phyloP scores from a whole-genome alignment of 2,113 vertebrate genomes.

The Neofelis nebulosa region DNA sequence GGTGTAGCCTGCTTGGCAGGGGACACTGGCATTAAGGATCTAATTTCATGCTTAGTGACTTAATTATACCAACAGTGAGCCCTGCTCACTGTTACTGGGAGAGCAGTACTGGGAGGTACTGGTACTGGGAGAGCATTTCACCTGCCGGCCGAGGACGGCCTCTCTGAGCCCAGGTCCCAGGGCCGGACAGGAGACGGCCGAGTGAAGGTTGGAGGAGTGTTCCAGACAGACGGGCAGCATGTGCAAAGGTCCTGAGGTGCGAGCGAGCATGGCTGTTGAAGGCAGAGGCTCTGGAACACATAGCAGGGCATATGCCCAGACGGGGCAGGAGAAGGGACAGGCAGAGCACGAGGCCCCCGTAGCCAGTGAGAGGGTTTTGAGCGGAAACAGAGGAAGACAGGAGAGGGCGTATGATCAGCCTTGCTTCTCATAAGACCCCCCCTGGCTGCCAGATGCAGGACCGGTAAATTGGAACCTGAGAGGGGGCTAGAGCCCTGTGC shows the following conservation, averaged over 20 bases:
- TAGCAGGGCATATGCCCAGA: rapidly evolving
- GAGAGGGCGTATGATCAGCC: rapidly evolving
- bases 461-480: rapidly evolving
- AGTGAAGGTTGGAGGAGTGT: neutral
- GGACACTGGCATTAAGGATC: neutral
- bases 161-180: neutral
- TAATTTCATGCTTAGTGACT: neutral
- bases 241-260: neutral
- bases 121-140: rapidly evolving
- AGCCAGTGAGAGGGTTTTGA: neutral
- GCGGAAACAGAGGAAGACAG: rapidly evolving
- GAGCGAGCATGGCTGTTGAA: neutral
- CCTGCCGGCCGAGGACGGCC: neutral
- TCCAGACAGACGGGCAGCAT: neutral
- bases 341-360: rapidly evolving
- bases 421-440: neutral
- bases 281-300: neutral
- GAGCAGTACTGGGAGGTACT: no score
- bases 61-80: neutral
- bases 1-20: neutral
- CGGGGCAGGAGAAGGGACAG: neutral
- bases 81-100: no score
- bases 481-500: no score
- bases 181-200: rapidly evolving
- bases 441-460: neutral